phyloP scores from a whole-genome alignment of 1,140 invertebrate species.

The Chionoecetes opilio region DNA sequence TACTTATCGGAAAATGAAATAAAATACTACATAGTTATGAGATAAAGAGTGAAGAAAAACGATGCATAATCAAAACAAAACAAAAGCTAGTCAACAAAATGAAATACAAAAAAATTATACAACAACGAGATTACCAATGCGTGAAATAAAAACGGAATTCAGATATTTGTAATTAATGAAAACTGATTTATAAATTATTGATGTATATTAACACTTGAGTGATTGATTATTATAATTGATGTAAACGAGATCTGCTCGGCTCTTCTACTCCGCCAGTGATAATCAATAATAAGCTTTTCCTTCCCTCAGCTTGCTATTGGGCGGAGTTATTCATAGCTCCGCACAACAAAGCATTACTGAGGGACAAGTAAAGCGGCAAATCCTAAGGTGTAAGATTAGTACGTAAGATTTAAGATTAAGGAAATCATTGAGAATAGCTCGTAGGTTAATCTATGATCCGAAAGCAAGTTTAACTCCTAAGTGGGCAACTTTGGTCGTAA shows the following conservation, averaged over 20 bases:
- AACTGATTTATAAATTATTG: too few species aligned
- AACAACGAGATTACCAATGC: too few species aligned
- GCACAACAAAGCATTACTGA: neutral
- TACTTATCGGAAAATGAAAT: neutral
- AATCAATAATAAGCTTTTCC: neutral
- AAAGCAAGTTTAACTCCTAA: constrained; percentile 24
- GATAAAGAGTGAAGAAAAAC: neutral
- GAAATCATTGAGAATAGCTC: neutral
- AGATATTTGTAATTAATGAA: too few species aligned
- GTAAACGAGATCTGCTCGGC: neutral
- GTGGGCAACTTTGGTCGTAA: neutral
- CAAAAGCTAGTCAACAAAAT: neutral
- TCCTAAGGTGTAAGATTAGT: neutral
- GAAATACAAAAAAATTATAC: neutral
- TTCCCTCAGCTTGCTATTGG: neutral
- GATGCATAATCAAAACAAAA: neutral
- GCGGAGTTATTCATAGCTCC: neutral
- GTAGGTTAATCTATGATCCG: constrained; percentile 32
- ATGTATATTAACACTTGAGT: neutral
- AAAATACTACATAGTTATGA: neutral
- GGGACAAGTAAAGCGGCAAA: neutral
- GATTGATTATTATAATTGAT: neutral
- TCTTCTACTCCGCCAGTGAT: constrained; percentile 25
- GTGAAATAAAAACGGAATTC: too few species aligned
- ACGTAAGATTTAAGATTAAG: constrained; percentile 10